These are phyloP conservation scores for Choloepus hoffmanni DNA, from an alignment of 2,113 vertebrate genomes.

Conservation along the genomic window DNA sequence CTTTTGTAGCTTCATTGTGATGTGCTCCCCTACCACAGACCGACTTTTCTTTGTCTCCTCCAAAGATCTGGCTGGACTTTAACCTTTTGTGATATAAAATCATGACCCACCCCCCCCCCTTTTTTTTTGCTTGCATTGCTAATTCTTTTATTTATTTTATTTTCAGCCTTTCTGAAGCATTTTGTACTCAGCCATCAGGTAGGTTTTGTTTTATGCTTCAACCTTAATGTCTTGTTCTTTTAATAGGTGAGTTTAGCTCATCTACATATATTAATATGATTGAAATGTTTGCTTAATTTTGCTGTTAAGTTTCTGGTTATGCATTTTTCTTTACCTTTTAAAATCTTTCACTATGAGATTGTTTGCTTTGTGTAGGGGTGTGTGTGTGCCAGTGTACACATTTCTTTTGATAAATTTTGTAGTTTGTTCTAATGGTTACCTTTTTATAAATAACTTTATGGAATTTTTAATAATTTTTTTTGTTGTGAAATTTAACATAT, in stretches of 20 bases:
- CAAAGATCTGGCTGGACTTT: background rate
- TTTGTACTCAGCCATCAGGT: no score
- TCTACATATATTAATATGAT: background rate
- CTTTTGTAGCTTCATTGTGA: no score
- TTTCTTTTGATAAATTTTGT: background rate
- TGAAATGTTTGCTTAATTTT: background rate
- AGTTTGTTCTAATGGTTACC: background rate
- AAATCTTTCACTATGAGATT: no score
- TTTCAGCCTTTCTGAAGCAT: background rate
- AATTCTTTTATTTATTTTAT: background rate
- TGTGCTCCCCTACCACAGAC: accelerated
- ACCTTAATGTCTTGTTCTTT: no score
- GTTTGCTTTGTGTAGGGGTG: background rate
- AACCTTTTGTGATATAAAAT: no score
- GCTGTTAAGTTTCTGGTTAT: accelerated
- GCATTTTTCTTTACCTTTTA: background rate
- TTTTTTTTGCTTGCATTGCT: background rate
- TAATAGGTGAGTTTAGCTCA: background rate
- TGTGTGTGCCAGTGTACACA: no score
- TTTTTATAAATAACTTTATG: background rate
- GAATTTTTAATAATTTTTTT: no score
- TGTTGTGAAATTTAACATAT: no score
- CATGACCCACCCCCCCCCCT: accelerated
- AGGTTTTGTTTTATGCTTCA: background rate
- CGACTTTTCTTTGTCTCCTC: no score